These are phyloP conservation scores for Hypena proboscidalis DNA, from an alignment of 2,888 invertebrate genomes.

Conservation along the genomic window DNA sequence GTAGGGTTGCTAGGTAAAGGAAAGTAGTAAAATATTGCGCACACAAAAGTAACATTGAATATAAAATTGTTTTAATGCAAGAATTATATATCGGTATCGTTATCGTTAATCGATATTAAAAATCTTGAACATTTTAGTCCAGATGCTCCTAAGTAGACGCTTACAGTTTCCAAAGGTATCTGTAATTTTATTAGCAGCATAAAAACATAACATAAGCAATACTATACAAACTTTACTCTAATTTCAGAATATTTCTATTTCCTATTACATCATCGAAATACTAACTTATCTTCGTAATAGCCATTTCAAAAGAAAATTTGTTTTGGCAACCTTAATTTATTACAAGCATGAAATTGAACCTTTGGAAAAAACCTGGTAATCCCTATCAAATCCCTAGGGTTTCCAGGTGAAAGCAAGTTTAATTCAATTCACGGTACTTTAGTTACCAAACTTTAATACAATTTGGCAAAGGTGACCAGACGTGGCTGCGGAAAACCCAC, in stretches of 20 bases:
- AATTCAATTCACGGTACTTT: slow-evolving; percentile 29
- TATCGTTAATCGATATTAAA: too few relatives aligned
- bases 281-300: neutral
- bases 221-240: too few relatives aligned
- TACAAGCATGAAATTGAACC: slow-evolving; percentile 3
- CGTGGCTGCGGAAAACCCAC: slow-evolving; percentile 16
- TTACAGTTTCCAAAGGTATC: too few relatives aligned
- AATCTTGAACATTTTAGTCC: too few relatives aligned
- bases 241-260: neutral
- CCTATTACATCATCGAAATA: neutral
- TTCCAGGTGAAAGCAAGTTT: slow-evolving; percentile 28
- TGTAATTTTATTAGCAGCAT: too few relatives aligned
- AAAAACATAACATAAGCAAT: too few relatives aligned
- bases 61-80: too few relatives aligned
- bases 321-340: slow-evolving; percentile 4
- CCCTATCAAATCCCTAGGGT: slow-evolving; percentile 13
- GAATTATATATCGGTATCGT: too few relatives aligned
- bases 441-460: slow-evolving; percentile 30
- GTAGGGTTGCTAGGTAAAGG: slow-evolving; percentile 32
- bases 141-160: too few relatives aligned
- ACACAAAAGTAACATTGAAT: too few relatives aligned
- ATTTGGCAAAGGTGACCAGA: slow-evolving; percentile 25
- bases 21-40: too few relatives aligned
- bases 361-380: slow-evolving; percentile 9
- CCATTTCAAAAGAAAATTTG: neutral